Conservation (phyloP, 2,797 vertebrate genomes). For the Ptychobarbus kaznakovi region DNA sequence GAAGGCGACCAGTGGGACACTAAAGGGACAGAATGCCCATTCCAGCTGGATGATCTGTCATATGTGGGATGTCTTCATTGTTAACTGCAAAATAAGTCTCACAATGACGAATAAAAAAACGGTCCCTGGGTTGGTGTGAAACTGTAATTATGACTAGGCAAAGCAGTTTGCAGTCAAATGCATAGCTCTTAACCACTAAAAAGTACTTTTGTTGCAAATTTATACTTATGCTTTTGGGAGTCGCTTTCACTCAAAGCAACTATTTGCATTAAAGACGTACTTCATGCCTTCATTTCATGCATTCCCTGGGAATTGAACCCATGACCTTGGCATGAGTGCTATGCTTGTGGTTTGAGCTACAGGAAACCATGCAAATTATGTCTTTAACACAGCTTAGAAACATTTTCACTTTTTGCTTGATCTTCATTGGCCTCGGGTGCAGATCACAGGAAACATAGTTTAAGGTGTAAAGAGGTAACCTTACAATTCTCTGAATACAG, state of each 20-base stretch:
- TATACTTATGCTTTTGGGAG: background rate
- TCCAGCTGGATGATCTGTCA: constrained; percentile 30
- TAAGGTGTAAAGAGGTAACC: background rate
- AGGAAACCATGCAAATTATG: background rate
- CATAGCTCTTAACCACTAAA: background rate
- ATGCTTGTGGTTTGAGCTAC: background rate
- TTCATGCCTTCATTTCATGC: background rate
- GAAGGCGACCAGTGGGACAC: constrained; percentile 12
- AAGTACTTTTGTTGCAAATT: background rate
- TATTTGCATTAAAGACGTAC: background rate
- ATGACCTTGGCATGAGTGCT: background rate
- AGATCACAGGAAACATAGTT: constrained; percentile 11
- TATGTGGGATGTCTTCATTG: constrained; percentile 34
- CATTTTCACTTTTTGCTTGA: background rate
- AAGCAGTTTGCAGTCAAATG: background rate
- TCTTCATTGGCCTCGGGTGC: background rate
- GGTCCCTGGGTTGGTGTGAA: constrained; percentile 28
- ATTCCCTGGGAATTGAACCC: background rate
- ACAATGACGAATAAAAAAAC: constrained; percentile 22
- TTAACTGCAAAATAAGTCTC: constrained; percentile 29
- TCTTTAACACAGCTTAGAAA: background rate
- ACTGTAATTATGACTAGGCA: background rate
- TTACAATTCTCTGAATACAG: constrained; percentile 11
- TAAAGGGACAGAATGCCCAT: constrained; percentile 3
- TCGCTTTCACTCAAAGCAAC: background rate